A percentile compares a stretch with the other conserved stretches of the same genome.
Conservation (phyloP, 2,888 invertebrate genomes). For the Hipparchia semele region DNA sequence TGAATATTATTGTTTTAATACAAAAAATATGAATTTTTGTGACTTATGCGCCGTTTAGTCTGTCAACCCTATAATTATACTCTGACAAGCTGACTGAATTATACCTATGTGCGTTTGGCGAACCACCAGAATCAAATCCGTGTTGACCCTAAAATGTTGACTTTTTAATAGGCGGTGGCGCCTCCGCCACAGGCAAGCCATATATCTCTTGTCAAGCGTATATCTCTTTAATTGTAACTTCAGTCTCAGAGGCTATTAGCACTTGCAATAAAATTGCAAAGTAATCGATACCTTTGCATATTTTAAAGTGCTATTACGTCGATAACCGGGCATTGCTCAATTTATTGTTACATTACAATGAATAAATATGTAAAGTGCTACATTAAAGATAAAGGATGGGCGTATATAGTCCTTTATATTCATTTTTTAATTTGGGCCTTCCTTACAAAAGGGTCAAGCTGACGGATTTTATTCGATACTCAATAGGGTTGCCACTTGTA, state of each 20-base stretch:
- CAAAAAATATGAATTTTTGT: too few species aligned
- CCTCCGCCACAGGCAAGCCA: too few species aligned
- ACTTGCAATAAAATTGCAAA: conserved; percentile 15
- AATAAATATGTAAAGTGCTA: conserved; percentile 31
- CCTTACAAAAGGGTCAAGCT: conserved; percentile 2
- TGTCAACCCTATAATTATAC: too few species aligned
- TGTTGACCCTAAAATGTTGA: too few species aligned
- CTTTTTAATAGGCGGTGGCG: too few species aligned
- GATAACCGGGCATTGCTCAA: conserved; percentile 24
- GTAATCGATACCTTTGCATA: conserved; percentile 35
- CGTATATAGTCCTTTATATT: conserved; percentile 13
- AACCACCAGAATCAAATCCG: too few species aligned
- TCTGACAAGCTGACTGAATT: too few species aligned
- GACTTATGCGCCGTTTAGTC: too few species aligned
- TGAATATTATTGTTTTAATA: too few species aligned
- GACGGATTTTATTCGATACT: conserved; percentile 3
- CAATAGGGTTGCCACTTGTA: conserved; percentile 3
- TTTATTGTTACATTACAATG: conserved; percentile 22
- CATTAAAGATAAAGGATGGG: conserved; percentile 15
- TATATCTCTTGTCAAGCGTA: too few species aligned
- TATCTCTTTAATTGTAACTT: neutral
- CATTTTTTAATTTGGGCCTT: conserved; percentile 28
- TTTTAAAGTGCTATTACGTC: conserved; percentile 35
- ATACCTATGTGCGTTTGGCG: too few species aligned
- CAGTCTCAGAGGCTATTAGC: neutral